Percentiles rank a stretch among this genome's conserved stretches.
These are phyloP conservation scores for Drosophila mercatorum DNA, from an alignment of 2,888 invertebrate species.

Conservation along the genomic window DNA sequence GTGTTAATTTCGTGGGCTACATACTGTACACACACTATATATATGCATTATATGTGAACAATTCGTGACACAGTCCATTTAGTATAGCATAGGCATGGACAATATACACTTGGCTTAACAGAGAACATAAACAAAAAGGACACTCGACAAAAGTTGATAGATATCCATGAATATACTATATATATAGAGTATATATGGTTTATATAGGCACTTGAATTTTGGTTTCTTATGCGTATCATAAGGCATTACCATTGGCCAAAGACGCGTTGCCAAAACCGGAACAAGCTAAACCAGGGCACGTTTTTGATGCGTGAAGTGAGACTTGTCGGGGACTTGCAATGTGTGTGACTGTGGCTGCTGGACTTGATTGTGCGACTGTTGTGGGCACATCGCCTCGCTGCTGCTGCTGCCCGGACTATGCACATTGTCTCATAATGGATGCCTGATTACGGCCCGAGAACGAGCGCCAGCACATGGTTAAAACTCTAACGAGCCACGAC, in stretches of 20 bases:
- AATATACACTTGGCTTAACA: conserved; percentile 27
- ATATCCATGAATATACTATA: background rate
- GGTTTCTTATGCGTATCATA: conserved; percentile 29
- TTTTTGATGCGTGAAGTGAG: conserved; percentile 61
- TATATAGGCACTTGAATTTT: conserved; percentile 25
- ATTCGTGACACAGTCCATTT: conserved; percentile 48
- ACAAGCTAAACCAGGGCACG: conserved; percentile 65
- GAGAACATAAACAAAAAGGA: conserved; percentile 7
- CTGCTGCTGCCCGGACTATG: conserved; percentile 51
- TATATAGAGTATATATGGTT: background rate
- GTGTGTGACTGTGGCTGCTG: conserved; percentile 64
- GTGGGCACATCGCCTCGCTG: conserved; percentile 37
- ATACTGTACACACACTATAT: background rate
- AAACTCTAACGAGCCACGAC: conserved; percentile 62
- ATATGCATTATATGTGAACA: conserved; percentile 28
- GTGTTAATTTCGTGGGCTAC: conserved; percentile 2
- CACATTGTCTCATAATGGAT: conserved; percentile 67
- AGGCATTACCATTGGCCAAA: conserved; percentile 60
- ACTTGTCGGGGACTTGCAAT: conserved; percentile 62
- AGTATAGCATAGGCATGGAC: conserved; percentile 12
- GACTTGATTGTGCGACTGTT: conserved; percentile 62
- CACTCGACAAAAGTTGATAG: conserved; percentile 4
- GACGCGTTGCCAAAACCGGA: conserved; percentile 61
- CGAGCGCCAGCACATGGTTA: conserved; percentile 60
- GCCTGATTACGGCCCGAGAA: conserved; percentile 59